These are phyloP conservation scores for Copidosoma aretas DNA, from an alignment of 2,888 invertebrate genomes.

Conservation along the genomic window DNA sequence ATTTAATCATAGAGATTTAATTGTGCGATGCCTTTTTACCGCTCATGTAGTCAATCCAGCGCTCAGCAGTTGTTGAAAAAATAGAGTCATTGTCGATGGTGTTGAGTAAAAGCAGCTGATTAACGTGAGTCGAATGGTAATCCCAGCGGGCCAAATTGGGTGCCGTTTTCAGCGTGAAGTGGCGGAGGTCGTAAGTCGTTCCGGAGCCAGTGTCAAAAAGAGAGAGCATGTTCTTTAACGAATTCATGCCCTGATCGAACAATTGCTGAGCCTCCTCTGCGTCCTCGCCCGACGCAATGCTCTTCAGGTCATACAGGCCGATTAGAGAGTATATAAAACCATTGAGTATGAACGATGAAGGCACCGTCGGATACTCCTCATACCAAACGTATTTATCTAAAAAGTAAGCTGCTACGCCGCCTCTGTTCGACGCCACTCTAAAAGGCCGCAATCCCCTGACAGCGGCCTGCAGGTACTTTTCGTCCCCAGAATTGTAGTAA, in stretches of 20 bases:
- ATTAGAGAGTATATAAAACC: conserved; percentile 97
- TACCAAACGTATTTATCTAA: conserved; percentile 91
- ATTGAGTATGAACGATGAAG: conserved; percentile 94
- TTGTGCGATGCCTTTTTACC: conserved; percentile 95
- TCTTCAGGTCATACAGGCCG: conserved; percentile 93
- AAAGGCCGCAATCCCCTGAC: conserved; percentile 81
- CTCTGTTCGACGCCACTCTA: conserved; percentile 73
- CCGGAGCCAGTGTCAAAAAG: conserved; percentile 95
- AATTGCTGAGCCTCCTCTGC: conserved; percentile 77
- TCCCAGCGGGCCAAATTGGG: conserved; percentile 98
- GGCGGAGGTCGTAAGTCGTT: conserved; percentile 94
- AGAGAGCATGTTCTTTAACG: conserved; percentile 85
- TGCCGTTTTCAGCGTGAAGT: conserved; percentile 85
- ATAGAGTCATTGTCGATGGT: conserved; percentile 85
- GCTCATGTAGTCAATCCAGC: conserved; percentile 95
- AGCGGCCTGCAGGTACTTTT: conserved; percentile 82
- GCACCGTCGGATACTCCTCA: conserved; percentile 97
- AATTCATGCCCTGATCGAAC: conserved; percentile 84
- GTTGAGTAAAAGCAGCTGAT: conserved; percentile 87
- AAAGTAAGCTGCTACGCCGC: conserved; percentile 86
- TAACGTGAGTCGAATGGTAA: conserved; percentile 98
- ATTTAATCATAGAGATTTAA: conserved; percentile 62
- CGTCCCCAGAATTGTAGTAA: conserved; percentile 81
- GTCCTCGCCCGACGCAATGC: conserved; percentile 75
- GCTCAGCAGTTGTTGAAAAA: conserved; percentile 81